Evolutionary conservation across 2,888 invertebrate species (phyloP), one percentile per base, ranked within the genome.

Genomic region (Zaprionus bogoriensis): DNA sequence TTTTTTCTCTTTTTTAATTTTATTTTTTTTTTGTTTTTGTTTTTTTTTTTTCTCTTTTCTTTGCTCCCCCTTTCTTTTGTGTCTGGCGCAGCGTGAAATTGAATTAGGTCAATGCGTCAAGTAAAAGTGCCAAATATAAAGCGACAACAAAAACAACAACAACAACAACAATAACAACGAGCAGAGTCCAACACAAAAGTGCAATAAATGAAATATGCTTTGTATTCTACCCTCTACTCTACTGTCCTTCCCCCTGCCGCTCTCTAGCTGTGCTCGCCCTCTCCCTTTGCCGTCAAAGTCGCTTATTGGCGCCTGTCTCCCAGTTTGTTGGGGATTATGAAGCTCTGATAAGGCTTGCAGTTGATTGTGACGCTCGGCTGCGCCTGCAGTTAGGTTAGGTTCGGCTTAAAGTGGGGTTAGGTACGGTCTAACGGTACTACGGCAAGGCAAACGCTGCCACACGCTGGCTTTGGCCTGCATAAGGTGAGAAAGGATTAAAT

Each of bases 61-160:
- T 32, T 7, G 5, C 50, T 53, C 46, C 55, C 32, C 39, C 12
- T 44, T 32, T 28, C 6, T 42, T 48, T 51, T 74, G 70, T 65
- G 74, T 69, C 52, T 74, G 77, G 77, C 65, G 61, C 72, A 79
- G 83, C 80, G 69, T 83, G 83, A 83, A 80, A 80, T 80, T 72
- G 79, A 80, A 80, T 80, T 80, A 72, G 83, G 79, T 80, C 79
- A 80, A 82, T 79, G 79, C 83, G 73, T 77, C 74, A 76, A 67
- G 68, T 53, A 71, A 76, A 64, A 82, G 74, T 79, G 77, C 68
- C 79, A 82, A 81, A 73, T 63, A 74, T 53, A 67, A 66, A 77
- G 67, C 59, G 77, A 55, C 60, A 67, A 48, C 71, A 55, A 53
- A 57, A 47, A 22, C 30, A 67, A 20, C 51, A 51, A 32, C 10